Evolutionary conservation across 2,113 vertebrate genomes (phyloP), one percentile per base, ranked within the genome.

Genomic region (Pangasianodon gigas): DNA sequence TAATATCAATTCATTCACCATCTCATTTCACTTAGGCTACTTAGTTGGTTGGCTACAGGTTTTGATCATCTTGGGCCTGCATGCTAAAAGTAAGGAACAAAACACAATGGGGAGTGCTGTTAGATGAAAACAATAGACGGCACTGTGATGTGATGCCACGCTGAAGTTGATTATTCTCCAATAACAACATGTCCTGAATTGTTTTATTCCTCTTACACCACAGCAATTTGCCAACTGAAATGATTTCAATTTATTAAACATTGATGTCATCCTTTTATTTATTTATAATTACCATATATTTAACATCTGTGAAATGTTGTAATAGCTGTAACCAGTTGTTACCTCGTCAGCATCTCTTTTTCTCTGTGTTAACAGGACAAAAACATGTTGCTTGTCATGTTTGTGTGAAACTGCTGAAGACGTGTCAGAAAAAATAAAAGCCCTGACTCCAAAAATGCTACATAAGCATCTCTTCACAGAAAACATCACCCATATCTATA

Each of bases 21-120:
- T 87, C 85, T 89, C 65, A 16, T 60, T 83, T 79, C 71, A 91
- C 67, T 81, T 29, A 13, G 29, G 46, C 8, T 26, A 26, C 44
- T 77, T 48, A 26, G 24, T 48, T 29, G 46, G 1, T 77, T 48
- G 44, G 24, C 74, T 4, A 1, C 71, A 24, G 6, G 37, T 74
- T 74, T 74, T 74, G 69, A 74, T 75, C 10, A 29, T 24, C 1
- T 6, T 3, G 37, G 3, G 21, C 1, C 16, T 48, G 44, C 75
- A 44, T 48, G 75, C 21, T 48, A 44, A 7, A 21, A 13, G 75
- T 48, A 26, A 48, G 24, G 24, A 26, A 48, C 13, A 48, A 79
- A 48, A 48, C 10, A 29, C 74, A 46, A 46, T 37, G 3, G 19
- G 19, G 41, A 13, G 14, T 54, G 52, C 11, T 62, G 60, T 69